Evolutionary conservation across 2,113 vertebrate genomes (phyloP).

Genomic region (Scopus umbretta): DNA sequence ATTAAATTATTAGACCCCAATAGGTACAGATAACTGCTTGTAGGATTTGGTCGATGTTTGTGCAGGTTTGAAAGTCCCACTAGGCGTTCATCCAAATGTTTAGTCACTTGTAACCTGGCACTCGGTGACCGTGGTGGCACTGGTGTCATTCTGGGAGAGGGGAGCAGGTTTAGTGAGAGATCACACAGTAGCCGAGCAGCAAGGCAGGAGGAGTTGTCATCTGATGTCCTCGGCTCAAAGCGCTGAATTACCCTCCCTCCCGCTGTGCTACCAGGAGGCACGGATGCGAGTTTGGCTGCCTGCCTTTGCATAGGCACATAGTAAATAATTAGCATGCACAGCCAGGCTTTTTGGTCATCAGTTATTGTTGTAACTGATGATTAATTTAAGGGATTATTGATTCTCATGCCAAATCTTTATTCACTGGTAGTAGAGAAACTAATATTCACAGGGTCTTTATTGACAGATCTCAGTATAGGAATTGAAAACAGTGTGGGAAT

Average conservation of each 20-base stretch:
- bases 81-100: background rate
- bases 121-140: accelerated
- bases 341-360: background rate
- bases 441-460: background rate
- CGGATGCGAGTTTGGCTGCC: background rate
- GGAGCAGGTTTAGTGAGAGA: background rate
- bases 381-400: slow-evolving; percentile 37
- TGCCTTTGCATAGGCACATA: background rate
- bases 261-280: background rate
- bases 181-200: background rate
- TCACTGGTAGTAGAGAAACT: background rate
- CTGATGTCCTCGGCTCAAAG: background rate
- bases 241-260: background rate
- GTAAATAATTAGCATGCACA: background rate
- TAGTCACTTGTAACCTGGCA: background rate
- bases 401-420: background rate
- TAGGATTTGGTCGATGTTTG: background rate
- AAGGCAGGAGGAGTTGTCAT: background rate
- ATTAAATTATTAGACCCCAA: background rate
- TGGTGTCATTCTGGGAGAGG: background rate
- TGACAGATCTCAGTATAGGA: background rate
- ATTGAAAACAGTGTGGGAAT: background rate
- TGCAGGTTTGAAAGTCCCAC: background rate
- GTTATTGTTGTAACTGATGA: slow-evolving; percentile 27
- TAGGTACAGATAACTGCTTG: background rate